Base-by-base conservation (phyloP, 2,797 vertebrate genomes). In the Acipenser ruthenus region DNA sequence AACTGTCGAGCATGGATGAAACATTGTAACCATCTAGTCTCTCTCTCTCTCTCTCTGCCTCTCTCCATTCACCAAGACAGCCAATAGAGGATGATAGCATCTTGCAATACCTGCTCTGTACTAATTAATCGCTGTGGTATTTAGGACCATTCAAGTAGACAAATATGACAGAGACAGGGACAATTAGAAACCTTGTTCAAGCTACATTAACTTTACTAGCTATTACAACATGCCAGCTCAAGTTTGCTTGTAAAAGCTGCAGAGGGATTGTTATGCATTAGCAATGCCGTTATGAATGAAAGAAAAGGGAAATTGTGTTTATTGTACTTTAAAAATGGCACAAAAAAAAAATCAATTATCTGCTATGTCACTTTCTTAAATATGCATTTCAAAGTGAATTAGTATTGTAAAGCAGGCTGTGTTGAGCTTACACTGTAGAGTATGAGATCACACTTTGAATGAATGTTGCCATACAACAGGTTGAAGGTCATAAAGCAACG, bases 91-190 rank as follows among this genome's bases (percentile, higher is more conserved):
- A 88, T 84, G 86, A 92, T 90, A 91, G 88, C 86, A 90, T 91
- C 90, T 90, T 89, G 81, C 82, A 86, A 86, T 94, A 94, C 93
- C 94, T 95, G 90, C 89, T 90, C 89, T 79, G 79, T 91, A 89
- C 91, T 95, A 96, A 97, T 97, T 96, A 95, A 95, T 94, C 83
- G 91, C 90, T 90, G 91, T 93, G 93, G 93, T 95, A 97, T 96
- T 98, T 95, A 95, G 92, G 92, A 92, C 91, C 90, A 92, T 93
- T 94, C 88, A 88, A 93, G 91, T 90, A 93, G 89, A 96, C 93
- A 93, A 95, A 96, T 96, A 95, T 96, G 96, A 97, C 94, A 95
- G 92, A 93, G 93, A 94, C 93, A 93, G 91, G 92, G 90, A 95
- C 93, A 95, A 96, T 97, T 95, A 96, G 90, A 90, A 93, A 89